Conservation (phyloP, 2,797 vertebrate genomes). For the Serranus cabrilla region DNA sequence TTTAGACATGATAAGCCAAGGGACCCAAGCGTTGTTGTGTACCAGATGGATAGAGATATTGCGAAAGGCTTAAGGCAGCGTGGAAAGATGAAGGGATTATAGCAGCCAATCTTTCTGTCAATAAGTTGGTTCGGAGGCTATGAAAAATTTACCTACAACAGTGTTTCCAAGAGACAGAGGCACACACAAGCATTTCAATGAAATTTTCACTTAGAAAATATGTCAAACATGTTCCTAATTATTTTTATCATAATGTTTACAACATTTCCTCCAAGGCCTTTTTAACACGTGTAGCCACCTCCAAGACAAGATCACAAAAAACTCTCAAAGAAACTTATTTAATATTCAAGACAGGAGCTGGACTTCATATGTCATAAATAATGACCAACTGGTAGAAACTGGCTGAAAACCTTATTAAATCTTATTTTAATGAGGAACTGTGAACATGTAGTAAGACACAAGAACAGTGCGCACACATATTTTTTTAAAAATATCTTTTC, state of each 20-base stretch:
- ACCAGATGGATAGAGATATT: constrained; percentile 76
- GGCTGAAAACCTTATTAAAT: background rate
- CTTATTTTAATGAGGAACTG: background rate
- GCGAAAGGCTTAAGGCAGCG: constrained; percentile 58
- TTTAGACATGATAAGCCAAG: constrained; percentile 71
- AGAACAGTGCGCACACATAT: background rate
- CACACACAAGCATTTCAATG: background rate
- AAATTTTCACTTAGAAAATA: constrained; percentile 15
- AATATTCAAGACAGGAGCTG: background rate
- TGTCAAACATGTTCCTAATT: constrained; percentile 6
- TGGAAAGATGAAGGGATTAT: constrained; percentile 73
- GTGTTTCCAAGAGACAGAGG: constrained; percentile 35
- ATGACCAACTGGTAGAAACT: background rate
- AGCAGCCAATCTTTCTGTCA: constrained; percentile 67
- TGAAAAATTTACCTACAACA: constrained; percentile 56
- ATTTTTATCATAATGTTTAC: constrained; percentile 2
- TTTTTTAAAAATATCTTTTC: background rate
- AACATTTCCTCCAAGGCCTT: background rate
- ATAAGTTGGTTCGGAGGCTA: constrained; percentile 61
- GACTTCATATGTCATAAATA: background rate
- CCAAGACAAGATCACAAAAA: background rate
- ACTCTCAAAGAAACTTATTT: background rate
- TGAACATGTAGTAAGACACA: background rate
- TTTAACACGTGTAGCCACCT: background rate
- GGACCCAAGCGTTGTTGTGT: constrained; percentile 62